Base-by-base conservation (phyloP, 2,113 vertebrate species). In the Pagrus major region DNA sequence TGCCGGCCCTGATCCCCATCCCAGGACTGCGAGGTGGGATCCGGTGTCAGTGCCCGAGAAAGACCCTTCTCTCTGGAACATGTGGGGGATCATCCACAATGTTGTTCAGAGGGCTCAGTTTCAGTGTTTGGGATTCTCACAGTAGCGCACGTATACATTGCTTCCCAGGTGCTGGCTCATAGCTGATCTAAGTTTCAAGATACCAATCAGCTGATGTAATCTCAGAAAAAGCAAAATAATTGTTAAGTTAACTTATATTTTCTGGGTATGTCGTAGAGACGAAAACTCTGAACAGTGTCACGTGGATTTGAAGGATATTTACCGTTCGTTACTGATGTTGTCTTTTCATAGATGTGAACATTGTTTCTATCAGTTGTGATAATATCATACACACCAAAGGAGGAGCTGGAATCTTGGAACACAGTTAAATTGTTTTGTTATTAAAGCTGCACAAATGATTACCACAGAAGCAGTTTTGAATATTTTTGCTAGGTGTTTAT, bases 1-100 rank as follows among this genome's bases (percentile, higher is more conserved):
- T 37, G 20, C 78, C 10, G 16, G 60, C 56, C 75, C 59, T 31
- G 52, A 80, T 78, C 65, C 78, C 68, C 68, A 47, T 84, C 83
- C 83, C 81, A 86, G 84, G 81, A 72, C 72, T 7, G 23, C 65
- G 90, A 81, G 73, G 68, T 77, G 71, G 88, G 91, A 92, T 93
- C 88, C 66, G 54, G 78, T 93, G 83, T 92, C 92, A 90, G 87
- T 88, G 88, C 84, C 86, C 83, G 89, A 86, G 87, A 88, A 91
- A 89, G 90, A 92, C 85, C 86, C 79, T 68, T 84, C 71, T 86
- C 83, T 76, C 71, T 83, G 82, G 76, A 85, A 88, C 83, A 81
- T 87, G 80, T 89, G 83, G 51, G 61, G 76, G 63, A 76, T 79
- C 74, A 66, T 82, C 61, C 67, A 56, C 71, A 67, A 56, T 81